Evolutionary conservation across 37 sponge, comb jelly and placozoan species (phyloP).

Genomic region (Beroe forskalii): DNA sequence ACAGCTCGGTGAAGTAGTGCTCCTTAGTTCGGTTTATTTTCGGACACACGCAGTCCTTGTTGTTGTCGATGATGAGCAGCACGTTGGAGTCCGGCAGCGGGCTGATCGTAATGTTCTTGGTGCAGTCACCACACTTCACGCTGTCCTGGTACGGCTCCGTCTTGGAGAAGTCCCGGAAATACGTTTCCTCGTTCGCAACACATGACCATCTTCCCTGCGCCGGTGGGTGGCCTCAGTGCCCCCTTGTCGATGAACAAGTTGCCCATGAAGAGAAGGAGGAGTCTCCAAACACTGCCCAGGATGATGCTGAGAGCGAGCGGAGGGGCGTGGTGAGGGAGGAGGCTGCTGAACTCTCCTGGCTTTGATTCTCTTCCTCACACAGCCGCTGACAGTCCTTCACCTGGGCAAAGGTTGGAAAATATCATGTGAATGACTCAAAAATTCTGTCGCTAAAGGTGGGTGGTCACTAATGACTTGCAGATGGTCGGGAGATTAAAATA

Average conservation of each 20-base stretch:
- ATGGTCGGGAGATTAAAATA: too few relatives aligned
- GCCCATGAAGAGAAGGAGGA: not conserved
- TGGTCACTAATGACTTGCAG: too few relatives aligned
- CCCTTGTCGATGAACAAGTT: constrained; percentile 7
- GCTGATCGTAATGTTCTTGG: constrained; percentile 28
- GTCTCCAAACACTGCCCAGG: not conserved
- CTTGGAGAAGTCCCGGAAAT: not conserved
- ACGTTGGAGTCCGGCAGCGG: constrained; percentile 31
- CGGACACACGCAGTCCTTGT: constrained; percentile 48
- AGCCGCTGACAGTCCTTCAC: constrained; percentile 48
- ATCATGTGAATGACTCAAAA: too few relatives aligned
- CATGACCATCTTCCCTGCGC: not conserved
- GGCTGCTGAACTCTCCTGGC: too few relatives aligned
- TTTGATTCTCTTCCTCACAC: not conserved
- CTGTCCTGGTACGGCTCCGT: not conserved
- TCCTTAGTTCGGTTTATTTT: not conserved
- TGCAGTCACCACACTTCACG: constrained; percentile 40
- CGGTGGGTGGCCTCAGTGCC: constrained; percentile 18
- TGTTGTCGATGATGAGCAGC: constrained; percentile 51
- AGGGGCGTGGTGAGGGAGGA: not conserved
- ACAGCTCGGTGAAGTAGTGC: not conserved
- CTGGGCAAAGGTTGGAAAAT: not conserved
- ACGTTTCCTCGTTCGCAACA: constrained; percentile 15
- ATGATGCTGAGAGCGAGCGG: not conserved
- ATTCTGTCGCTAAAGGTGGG: too few relatives aligned